Percentiles rank a stretch among this genome's conserved stretches.
Conservation (phyloP, 2,113 vertebrate genomes). For the Caracal caracal region DNA sequence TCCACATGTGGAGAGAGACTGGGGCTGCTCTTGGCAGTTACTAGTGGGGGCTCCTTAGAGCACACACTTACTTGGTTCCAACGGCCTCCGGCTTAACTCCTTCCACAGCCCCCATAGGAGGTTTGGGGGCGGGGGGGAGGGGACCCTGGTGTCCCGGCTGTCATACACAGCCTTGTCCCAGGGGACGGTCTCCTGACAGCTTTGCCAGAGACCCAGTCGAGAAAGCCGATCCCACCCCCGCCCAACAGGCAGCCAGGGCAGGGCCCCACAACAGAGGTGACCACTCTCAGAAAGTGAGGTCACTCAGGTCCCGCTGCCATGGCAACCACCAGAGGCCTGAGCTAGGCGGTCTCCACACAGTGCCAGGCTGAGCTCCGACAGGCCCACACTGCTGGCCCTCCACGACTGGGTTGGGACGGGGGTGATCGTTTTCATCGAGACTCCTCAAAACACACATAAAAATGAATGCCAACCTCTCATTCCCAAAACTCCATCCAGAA, state of each 20-base stretch:
- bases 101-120: neutral
- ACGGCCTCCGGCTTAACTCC: neutral
- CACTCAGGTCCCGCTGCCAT: neutral
- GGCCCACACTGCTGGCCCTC: neutral
- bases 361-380: neutral
- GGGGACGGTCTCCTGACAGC: neutral
- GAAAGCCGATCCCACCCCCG: too few species aligned
- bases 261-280: neutral
- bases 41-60: neutral
- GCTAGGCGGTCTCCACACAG: neutral
- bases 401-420: rapidly evolving
- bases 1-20: rapidly evolving
- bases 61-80: neutral
- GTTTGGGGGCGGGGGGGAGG: rapidly evolving
- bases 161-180: neutral
- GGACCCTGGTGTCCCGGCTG: neutral
- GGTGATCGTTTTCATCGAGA: rapidly evolving
- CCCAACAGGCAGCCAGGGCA: neutral
- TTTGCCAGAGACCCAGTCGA: neutral
- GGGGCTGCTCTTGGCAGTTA: neutral
- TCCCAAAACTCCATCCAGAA: neutral
- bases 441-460: neutral
- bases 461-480: rapidly evolving
- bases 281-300: neutral
- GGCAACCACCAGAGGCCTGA: neutral